phyloP scores from a whole-genome alignment of 2,113 vertebrate species.

The Cervus canadensis region DNA sequence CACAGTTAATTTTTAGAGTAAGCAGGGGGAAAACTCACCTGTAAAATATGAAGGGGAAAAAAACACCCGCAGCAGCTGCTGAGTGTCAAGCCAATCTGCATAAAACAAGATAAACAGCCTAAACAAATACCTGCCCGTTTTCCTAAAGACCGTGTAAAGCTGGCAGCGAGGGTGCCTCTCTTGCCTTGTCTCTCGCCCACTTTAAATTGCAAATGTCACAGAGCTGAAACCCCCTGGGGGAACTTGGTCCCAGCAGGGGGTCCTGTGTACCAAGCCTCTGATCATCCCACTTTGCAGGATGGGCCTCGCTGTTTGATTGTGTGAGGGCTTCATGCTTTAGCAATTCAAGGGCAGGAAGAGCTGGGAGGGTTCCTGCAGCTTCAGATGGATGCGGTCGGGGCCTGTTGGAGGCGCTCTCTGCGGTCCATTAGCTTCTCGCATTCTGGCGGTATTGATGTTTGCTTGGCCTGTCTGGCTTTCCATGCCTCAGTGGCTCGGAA shows the following conservation, averaged over 20 bases:
- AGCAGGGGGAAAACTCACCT: neutral
- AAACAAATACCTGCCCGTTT: neutral
- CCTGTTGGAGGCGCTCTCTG: neutral
- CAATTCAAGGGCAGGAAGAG: neutral
- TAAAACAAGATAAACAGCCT: neutral
- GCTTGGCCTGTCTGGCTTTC: neutral
- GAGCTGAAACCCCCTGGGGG: neutral
- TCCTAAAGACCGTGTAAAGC: neutral
- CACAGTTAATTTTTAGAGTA: constrained; percentile 43
- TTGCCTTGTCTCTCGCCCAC: neutral
- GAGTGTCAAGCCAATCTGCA: neutral
- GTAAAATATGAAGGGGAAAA: constrained; percentile 8
- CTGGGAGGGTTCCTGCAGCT: neutral
- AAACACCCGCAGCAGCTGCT: neutral
- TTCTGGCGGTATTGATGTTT: neutral
- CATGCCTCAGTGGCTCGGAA: neutral
- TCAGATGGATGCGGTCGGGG: neutral
- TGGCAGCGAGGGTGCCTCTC: neutral
- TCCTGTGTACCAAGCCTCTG: neutral
- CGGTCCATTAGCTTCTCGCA: neutral
- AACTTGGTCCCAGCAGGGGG: too few relatives aligned
- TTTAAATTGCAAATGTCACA: neutral
- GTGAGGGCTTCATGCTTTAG: neutral
- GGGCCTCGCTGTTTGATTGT: neutral
- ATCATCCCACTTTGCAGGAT: neutral